Evolutionary conservation across 2,113 vertebrate genomes (phyloP), one percentile per base, ranked within the genome.

Genomic region (Scomber japonicus): DNA sequence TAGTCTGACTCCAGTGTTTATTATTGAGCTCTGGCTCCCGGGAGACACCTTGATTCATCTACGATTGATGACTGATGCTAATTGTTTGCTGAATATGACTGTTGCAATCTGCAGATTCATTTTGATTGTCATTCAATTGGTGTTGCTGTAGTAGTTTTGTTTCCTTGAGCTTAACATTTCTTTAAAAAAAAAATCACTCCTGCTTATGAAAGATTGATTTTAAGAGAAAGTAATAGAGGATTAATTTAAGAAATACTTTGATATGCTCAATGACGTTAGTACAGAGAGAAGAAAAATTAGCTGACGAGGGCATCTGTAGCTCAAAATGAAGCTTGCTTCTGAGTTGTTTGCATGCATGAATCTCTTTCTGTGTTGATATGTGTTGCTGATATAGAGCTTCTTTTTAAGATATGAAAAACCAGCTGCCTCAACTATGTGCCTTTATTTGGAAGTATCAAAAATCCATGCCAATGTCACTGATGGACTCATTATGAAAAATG

Each of bases 1-100:
- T 70, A 76, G 89, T 82, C 86, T 75, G 91, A 80, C 81, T 83
- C 83, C 83, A 75, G 81, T 89, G 75, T 90, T 84, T 88, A 88
- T 90, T 71, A 88, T 88, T 75, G 45, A 63, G 50, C 51, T 75
- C 72, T 65, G 75, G 80, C 85, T 83, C 77, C 69, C 19, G 55
- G 56, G 78, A 82, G 78, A 77, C 77, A 74, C 80, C 60, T 82
- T 49, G 73, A 84, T 92, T 84, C 80, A 86, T 87, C 75, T 78
- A 2, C 73, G 78, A 88, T 72, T 75, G 65, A 80, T 71, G 84
- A 79, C 35, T 66, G 75, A 73, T 48, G 48, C 76, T 67, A 76
- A 83, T 57, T 70, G 75, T 75, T 82, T 69, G 74, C 80, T 67
- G 54, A 88, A 71, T 81, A 31, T 71, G 65, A 67, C 54, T 12